Evolutionary conservation across 1,140 invertebrate genomes (phyloP).

Genomic region (Goniozus legneri): DNA sequence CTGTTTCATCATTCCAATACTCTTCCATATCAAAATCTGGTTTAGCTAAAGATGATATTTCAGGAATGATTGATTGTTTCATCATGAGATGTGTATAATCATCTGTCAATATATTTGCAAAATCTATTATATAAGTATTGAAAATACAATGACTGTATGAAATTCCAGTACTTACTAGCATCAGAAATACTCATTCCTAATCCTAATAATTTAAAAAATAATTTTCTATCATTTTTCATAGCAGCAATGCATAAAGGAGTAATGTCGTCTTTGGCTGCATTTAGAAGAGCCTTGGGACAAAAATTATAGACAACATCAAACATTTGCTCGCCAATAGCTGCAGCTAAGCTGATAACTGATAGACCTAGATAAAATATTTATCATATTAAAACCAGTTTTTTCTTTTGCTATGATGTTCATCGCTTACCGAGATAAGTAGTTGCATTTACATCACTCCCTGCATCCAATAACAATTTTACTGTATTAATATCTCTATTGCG

Average conservation of each 20-base stretch:
- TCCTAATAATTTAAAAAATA: conserved; percentile 37
- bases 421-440: conserved; percentile 50
- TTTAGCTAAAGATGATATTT: conserved; percentile 21
- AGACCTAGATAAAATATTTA: conserved; percentile 26
- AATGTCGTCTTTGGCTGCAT: conserved; percentile 36
- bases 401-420: background rate
- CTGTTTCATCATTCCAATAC: conserved; percentile 39
- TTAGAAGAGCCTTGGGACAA: conserved; percentile 31
- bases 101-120: conserved; percentile 25
- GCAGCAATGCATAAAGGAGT: conserved; percentile 44
- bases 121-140: background rate
- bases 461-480: conserved; percentile 44
- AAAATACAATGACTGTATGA: too few species aligned
- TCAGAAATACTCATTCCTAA: conserved; percentile 28
- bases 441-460: conserved; percentile 42
- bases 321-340: conserved; percentile 36
- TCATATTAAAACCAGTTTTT: background rate
- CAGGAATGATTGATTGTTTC: conserved; percentile 28
- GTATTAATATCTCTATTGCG: conserved; percentile 47
- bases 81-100: conserved; percentile 45
- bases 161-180: conserved; percentile 27
- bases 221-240: conserved; percentile 41
- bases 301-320: conserved; percentile 37
- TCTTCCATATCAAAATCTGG: conserved; percentile 23
- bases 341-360: conserved; percentile 38